Conservation (phyloP, 2,797 vertebrate species). For the Peromyscus eremicus region DNA sequence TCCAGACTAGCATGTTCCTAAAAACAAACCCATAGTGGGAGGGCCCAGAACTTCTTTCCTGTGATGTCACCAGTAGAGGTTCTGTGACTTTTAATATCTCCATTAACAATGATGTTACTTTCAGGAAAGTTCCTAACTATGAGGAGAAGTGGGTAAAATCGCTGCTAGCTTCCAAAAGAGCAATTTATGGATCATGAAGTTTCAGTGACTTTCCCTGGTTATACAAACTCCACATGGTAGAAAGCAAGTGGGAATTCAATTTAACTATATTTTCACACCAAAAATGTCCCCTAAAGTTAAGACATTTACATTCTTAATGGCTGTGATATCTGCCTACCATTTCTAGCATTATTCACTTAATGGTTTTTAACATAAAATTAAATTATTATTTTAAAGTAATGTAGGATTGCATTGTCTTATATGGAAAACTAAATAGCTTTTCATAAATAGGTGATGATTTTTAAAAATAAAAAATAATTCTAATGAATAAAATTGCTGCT, state of each 20-base stretch:
- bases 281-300: neutral
- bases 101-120: neutral
- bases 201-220: neutral
- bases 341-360: neutral
- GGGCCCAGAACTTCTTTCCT: neutral
- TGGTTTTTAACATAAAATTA: neutral
- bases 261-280: neutral
- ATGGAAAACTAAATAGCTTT: neutral
- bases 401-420: neutral
- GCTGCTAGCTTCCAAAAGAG: neutral
- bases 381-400: neutral
- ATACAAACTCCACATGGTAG: neutral
- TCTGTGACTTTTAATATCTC: neutral
- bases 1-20: neutral
- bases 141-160: neutral
- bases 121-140: neutral
- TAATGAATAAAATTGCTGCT: neutral
- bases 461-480: neutral
- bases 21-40: neutral
- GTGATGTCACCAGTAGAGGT: neutral
- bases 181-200: neutral
- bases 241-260: neutral
- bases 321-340: neutral
- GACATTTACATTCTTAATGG: neutral
- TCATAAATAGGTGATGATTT: neutral